Conservation (phyloP, 2,888 invertebrate species). For the Tiliacea aurago region DNA sequence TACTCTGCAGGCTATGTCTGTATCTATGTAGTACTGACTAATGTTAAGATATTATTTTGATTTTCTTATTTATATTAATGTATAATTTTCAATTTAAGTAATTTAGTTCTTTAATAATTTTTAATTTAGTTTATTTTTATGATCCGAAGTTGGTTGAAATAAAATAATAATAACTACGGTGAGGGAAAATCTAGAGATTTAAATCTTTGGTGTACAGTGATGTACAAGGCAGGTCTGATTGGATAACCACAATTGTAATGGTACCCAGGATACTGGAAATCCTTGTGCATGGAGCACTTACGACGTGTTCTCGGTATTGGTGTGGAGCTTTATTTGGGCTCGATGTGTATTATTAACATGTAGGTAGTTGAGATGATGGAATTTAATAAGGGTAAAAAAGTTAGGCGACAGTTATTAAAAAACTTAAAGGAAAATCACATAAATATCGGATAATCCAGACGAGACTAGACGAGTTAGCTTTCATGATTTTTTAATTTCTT, state of each 20-base stretch:
- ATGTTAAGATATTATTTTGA: too few relatives aligned
- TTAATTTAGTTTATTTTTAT: too few relatives aligned
- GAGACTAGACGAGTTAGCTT: too few relatives aligned
- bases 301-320: slow-evolving; percentile 12
- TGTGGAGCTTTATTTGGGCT: too few relatives aligned
- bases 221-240: slow-evolving; percentile 57
- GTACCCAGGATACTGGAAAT: slow-evolving; percentile 30
- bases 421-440: too few relatives aligned
- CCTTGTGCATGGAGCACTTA: slow-evolving; percentile 30
- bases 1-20: too few relatives aligned
- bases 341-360: neutral
- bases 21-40: too few relatives aligned
- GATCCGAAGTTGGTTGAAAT: too few relatives aligned
- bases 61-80: too few relatives aligned
- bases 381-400: neutral
- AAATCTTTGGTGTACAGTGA: slow-evolving; percentile 25
- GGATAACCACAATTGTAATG: slow-evolving; percentile 53
- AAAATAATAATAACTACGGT: neutral
- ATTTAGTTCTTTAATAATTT: too few relatives aligned
- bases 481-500: neutral
- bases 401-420: neutral
- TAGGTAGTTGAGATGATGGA: neutral
- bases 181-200: slow-evolving; percentile 7
- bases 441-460: neutral
- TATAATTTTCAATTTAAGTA: too few relatives aligned